Evolutionary conservation across 1,140 invertebrate species (phyloP).

Genomic region (Pseudomyrmex sp.): DNA sequence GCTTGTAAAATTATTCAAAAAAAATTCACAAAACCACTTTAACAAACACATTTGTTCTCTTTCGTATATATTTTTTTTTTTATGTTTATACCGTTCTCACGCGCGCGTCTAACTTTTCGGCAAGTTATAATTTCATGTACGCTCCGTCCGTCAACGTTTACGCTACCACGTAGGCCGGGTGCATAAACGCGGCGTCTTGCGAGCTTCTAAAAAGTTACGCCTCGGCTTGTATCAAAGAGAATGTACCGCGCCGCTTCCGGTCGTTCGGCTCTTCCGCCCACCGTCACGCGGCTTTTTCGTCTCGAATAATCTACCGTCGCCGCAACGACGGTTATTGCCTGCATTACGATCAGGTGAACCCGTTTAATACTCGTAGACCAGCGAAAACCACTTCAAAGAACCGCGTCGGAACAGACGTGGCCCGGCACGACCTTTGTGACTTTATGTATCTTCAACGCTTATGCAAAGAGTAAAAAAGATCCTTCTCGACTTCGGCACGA

Average conservation of each 20-base stretch:
- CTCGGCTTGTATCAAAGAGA: conserved; percentile 57
- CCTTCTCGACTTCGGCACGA: conserved; percentile 9
- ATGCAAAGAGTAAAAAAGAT: conserved; percentile 41
- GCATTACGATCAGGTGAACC: conserved; percentile 77
- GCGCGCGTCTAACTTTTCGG: conserved; percentile 32
- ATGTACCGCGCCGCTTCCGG: conserved; percentile 74
- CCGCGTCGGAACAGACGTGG: conserved; percentile 56
- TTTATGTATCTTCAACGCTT: conserved; percentile 55
- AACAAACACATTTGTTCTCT: no score
- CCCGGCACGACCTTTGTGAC: conserved; percentile 34
- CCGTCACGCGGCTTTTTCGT: conserved; percentile 69
- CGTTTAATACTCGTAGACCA: conserved; percentile 65
- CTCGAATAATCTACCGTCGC: conserved; percentile 63
- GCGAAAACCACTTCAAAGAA: conserved; percentile 70
- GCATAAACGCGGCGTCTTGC: conserved; percentile 51
- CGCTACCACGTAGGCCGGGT: conserved; percentile 6
- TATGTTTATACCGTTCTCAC: conserved; percentile 5
- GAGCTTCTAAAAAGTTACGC: conserved; percentile 67
- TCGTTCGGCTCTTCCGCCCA: conserved; percentile 74
- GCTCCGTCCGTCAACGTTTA: conserved; percentile 13
- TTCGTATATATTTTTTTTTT: background rate
- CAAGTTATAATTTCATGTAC: conserved; percentile 48
- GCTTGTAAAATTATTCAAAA: background rate
- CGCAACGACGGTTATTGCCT: conserved; percentile 51
- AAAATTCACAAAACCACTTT: background rate